phyloP scores from a whole-genome alignment of 2,113 vertebrate genomes.

The Clarias gariepinus region DNA sequence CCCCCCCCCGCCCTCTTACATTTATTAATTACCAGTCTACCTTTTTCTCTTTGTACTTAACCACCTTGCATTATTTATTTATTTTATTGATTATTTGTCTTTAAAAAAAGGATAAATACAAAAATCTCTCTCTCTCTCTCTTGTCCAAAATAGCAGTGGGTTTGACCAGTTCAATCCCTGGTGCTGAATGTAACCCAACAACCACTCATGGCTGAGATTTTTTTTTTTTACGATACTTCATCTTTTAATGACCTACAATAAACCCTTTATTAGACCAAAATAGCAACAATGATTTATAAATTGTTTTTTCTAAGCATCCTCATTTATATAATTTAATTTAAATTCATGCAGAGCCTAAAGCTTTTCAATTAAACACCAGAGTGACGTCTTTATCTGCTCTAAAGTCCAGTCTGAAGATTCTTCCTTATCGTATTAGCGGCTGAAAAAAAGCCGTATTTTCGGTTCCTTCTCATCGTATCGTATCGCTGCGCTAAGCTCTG shows the following conservation, averaged over 20 bases:
- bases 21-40: no score
- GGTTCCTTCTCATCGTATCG: neutral
- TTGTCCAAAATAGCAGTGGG: neutral
- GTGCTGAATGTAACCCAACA: neutral
- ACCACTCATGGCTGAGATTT: no score
- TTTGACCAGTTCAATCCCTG: neutral
- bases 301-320: neutral
- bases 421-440: neutral
- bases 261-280: no score
- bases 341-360: neutral
- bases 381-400: neutral
- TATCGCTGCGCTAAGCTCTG: neutral
- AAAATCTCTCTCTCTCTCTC: no score
- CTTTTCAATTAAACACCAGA: neutral
- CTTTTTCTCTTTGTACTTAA: no score
- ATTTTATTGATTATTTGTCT: no score
- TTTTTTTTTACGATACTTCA: no score
- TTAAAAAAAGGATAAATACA: no score
- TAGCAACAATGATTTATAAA: neutral
- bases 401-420: neutral
- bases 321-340: neutral
- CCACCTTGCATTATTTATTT: no score
- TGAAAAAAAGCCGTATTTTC: neutral
- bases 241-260: no score
- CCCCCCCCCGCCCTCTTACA: no score